These are phyloP conservation scores for Hydra vulgaris DNA, from an alignment of 30 jellyfish, hydroid and myxozoan species.

Conservation along the genomic window DNA sequence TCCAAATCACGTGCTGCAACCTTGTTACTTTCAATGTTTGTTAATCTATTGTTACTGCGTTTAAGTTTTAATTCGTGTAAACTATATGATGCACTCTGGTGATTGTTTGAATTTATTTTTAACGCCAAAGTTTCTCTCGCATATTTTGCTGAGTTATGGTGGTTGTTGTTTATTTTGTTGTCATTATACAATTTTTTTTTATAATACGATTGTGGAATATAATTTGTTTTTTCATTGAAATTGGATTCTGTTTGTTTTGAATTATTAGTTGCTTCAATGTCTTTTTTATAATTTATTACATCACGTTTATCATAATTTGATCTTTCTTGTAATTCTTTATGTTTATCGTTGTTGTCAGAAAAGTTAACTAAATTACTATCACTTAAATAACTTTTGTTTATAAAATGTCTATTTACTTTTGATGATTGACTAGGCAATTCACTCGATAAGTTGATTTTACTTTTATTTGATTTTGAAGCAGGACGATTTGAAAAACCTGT, in stretches of 20 bases:
- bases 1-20: background rate
- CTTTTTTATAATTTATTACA: too few relatives aligned
- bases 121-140: background rate
- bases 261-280: background rate
- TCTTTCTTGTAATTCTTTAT: background rate
- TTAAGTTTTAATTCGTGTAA: background rate
- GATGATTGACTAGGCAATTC: background rate
- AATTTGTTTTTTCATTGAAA: background rate
- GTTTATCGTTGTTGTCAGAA: background rate
- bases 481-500: background rate
- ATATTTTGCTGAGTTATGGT: background rate
- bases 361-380: background rate
- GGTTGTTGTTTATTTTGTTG: background rate
- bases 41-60: background rate
- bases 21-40: background rate
- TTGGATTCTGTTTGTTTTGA: background rate
- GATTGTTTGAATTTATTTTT: background rate
- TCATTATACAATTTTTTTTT: background rate
- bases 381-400: background rate
- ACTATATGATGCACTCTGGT: background rate
- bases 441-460: too few relatives aligned
- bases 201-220: slow-evolving; percentile 10
- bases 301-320: too few relatives aligned
- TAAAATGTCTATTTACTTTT: background rate
- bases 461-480: background rate